These are phyloP conservation scores for Lymantria dispar DNA, from an alignment of 2,888 invertebrate species.

Conservation along the genomic window DNA sequence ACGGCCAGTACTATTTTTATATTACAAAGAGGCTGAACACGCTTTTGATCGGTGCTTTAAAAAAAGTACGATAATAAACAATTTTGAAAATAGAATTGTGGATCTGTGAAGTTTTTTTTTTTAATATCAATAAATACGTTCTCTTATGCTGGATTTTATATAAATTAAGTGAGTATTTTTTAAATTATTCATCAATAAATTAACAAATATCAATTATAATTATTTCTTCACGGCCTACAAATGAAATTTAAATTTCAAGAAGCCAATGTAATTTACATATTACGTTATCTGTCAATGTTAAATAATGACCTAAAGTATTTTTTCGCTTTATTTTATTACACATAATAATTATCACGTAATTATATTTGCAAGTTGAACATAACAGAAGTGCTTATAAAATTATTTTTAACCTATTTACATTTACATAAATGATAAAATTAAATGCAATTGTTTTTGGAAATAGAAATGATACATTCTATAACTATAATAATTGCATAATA, in stretches of 20 bases:
- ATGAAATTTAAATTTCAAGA: not conserved
- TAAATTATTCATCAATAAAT: not conserved
- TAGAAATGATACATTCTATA: too few species aligned
- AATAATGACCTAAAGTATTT: not conserved
- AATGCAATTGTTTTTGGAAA: too few species aligned
- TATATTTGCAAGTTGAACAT: too few species aligned
- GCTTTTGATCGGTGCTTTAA: constrained; percentile 24
- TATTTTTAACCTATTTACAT: too few species aligned
- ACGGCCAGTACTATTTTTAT: constrained; percentile 50
- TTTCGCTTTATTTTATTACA: too few species aligned
- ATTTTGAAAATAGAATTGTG: constrained; percentile 25
- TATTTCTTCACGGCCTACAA: not conserved
- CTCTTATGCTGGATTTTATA: constrained; percentile 19
- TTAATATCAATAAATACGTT: constrained; percentile 16
- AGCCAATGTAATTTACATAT: not conserved
- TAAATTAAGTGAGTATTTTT: constrained; percentile 8
- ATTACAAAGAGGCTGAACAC: constrained; percentile 29
- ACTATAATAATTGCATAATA: not conserved
- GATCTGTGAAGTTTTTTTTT: constrained; percentile 17
- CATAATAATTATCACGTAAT: too few species aligned
- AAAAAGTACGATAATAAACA: constrained; percentile 18
- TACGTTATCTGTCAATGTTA: not conserved
- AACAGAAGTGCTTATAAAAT: too few species aligned
- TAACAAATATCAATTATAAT: not conserved
- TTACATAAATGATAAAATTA: too few species aligned